Evolutionary conservation across 2,888 invertebrate genomes (phyloP).

Genomic region (Bhutanitis thaidina): DNA sequence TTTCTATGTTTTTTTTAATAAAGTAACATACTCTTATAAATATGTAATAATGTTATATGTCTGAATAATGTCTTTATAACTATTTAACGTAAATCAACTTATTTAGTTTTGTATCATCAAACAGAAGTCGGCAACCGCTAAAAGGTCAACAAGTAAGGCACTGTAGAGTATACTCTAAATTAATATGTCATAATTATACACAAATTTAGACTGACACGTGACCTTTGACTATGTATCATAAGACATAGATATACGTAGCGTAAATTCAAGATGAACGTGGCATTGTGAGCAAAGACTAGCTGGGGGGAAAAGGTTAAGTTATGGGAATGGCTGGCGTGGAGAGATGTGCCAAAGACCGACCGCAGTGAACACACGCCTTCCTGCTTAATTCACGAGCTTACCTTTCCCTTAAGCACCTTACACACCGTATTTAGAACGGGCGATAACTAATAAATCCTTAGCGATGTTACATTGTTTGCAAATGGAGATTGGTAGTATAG

Average conservation of each 20-base stretch:
- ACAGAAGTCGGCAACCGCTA: too few relatives aligned
- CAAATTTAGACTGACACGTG: neutral
- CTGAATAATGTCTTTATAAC: too few relatives aligned
- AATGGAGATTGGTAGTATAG: too few relatives aligned
- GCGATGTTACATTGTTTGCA: too few relatives aligned
- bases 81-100: too few relatives aligned
- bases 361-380: neutral
- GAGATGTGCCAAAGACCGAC: neutral
- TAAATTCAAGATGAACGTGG: slow-evolving; percentile 2
- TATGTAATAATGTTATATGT: too few relatives aligned
- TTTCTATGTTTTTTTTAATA: too few relatives aligned
- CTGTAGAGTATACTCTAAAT: too few relatives aligned
- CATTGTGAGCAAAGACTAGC: slow-evolving; percentile 4
- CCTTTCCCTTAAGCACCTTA: neutral
- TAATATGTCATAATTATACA: too few relatives aligned
- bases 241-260: neutral
- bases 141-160: too few relatives aligned
- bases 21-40: too few relatives aligned
- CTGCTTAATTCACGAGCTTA: neutral
- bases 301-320: slow-evolving; percentile 1
- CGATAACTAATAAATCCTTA: neutral
- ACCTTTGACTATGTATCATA: neutral
- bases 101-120: too few relatives aligned
- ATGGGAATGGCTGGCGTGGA: neutral
- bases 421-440: neutral